phyloP scores from a whole-genome alignment of 1,140 invertebrate species.

The Nixonia krombeini region DNA sequence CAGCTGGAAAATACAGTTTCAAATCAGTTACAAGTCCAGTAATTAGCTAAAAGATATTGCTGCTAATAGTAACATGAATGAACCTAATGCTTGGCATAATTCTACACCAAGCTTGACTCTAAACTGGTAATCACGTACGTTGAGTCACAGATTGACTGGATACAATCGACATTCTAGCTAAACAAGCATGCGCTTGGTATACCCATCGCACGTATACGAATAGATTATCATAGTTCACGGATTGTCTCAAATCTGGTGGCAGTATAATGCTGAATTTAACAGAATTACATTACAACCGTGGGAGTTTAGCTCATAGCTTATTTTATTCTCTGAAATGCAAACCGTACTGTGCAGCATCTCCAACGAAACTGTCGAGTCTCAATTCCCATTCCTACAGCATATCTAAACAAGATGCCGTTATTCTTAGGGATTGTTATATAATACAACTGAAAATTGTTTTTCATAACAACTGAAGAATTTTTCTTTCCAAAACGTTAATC shows the following conservation, averaged over 20 bases:
- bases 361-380: too few relatives aligned
- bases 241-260: constrained; percentile 47
- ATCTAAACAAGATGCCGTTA: too few relatives aligned
- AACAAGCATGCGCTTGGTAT: constrained; percentile 54
- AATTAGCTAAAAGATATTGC: background rate
- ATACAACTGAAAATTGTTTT: too few relatives aligned
- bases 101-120: constrained; percentile 24
- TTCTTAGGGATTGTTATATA: too few relatives aligned
- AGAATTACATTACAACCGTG: constrained; percentile 35
- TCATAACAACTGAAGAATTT: too few relatives aligned
- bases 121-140: constrained; percentile 20
- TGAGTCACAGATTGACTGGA: constrained; percentile 53
- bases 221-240: constrained; percentile 55
- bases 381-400: too few relatives aligned
- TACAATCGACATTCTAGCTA: constrained; percentile 52
- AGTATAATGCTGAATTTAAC: constrained; percentile 54
- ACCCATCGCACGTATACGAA: constrained; percentile 36
- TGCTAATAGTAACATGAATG: background rate
- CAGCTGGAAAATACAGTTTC: constrained; percentile 85
- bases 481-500: too few relatives aligned
- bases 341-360: background rate
- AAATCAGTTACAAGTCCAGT: too few relatives aligned
- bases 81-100: constrained; percentile 6
- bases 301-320: constrained; percentile 13
- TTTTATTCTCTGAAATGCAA: constrained; percentile 8